Percentiles rank a stretch among this genome's conserved stretches.
Evolutionary conservation across 2,888 invertebrate species (phyloP).

Genomic region (Eupeodes latifasciatus): DNA sequence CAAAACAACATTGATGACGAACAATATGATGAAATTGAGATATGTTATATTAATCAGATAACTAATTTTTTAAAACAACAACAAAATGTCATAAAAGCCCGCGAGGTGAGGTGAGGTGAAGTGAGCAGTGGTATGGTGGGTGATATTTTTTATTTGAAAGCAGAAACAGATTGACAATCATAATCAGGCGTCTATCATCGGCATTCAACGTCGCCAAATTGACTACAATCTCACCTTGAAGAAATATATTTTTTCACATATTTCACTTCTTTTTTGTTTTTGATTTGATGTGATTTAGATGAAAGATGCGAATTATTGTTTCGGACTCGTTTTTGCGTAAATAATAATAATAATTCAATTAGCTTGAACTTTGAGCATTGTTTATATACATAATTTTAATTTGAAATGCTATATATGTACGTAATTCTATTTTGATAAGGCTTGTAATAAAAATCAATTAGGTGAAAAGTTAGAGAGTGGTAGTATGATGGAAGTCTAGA

Average conservation of each 20-base stretch:
- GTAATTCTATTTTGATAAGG: not conserved
- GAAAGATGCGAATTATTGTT: slow-evolving; percentile 28
- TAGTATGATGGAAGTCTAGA: too few species aligned
- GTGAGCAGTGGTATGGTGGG: not conserved
- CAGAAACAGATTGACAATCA: not conserved
- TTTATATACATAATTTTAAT: not conserved
- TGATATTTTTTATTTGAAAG: not conserved
- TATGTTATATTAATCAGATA: slow-evolving; percentile 29
- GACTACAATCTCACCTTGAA: slow-evolving; percentile 35
- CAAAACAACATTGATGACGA: not conserved
- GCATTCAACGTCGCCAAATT: slow-evolving; percentile 25
- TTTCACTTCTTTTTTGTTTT: slow-evolving; percentile 2
- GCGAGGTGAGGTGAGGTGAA: not conserved
- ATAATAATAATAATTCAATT: slow-evolving; percentile 6
- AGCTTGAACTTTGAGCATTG: slow-evolving; percentile 8
- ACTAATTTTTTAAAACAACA: slow-evolving; percentile 11
- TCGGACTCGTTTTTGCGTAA: not conserved
- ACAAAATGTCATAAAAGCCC: not conserved
- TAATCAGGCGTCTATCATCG: slow-evolving; percentile 5
- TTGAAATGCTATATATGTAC: not conserved
- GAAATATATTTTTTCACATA: slow-evolving; percentile 10
- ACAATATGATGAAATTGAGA: slow-evolving; percentile 21
- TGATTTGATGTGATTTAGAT: slow-evolving; percentile 31
- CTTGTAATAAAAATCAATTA: not conserved
- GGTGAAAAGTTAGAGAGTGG: too few species aligned